Evolutionary conservation across 2,888 invertebrate species (phyloP).

Genomic region (Caenorhabditis sinica): DNA sequence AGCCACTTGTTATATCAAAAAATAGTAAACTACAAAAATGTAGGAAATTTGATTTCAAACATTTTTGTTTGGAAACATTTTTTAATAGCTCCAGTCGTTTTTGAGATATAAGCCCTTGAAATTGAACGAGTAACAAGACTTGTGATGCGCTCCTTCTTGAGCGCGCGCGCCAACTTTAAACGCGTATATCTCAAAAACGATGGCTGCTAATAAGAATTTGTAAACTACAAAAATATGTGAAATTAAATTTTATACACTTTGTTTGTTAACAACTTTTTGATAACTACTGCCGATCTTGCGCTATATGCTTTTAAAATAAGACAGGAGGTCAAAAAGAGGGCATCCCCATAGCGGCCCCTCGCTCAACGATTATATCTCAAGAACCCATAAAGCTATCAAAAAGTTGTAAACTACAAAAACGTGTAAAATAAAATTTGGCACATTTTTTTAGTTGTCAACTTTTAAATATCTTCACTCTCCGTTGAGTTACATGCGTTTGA

Average conservation of each 20-base stretch:
- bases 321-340: not conserved
- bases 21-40: no score
- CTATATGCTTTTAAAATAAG: not conserved
- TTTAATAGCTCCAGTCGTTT: no score
- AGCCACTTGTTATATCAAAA: no score
- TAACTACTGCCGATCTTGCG: not conserved
- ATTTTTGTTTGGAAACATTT: no score
- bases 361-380: not conserved
- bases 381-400: not conserved
- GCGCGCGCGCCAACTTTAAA: not conserved
- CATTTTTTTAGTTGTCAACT: not conserved
- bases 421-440: not conserved
- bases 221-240: constrained; percentile 2
- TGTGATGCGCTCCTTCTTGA: no score
- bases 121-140: no score
- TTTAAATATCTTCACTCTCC: not conserved
- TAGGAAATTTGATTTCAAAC: no score
- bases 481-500: not conserved
- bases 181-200: no score
- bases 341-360: no score
- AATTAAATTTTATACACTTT: not conserved
- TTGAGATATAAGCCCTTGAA: no score
- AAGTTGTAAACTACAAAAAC: not conserved
- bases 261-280: not conserved
- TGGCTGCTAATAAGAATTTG: no score